Base-by-base conservation (phyloP, 2,797 vertebrate species). In the Aphelocoma californica region DNA sequence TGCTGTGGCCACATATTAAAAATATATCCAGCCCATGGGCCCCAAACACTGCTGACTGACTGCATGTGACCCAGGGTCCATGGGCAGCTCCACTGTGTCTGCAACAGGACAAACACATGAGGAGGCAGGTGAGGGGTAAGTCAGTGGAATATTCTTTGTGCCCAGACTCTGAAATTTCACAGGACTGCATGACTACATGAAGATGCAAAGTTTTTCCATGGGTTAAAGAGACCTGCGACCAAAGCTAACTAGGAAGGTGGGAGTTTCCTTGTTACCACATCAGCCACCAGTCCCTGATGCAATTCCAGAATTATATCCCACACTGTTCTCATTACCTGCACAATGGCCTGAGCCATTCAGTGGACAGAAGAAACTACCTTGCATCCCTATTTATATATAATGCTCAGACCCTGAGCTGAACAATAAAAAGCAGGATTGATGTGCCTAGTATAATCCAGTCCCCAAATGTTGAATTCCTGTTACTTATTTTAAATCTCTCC, bases 401-500 rank as follows among this genome's bases (percentile, higher is more conserved):
- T 24, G 19, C 21, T 67, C 57, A 74, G 47, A 71, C 21, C 38
- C 2, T 73, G 16, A 61, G 32, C 28, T 79, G 50, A 90, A 69
- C 0, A 0, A 90, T 74, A 70, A 91, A 67, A 79, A 75, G 31
- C 31, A 66, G 42, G 10, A 44, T 88, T 67, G 45, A 74, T 90
- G 45, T 57, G 28, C 47, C 64, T 65, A 7, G 31, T 75, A 53
- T 86, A 86, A 91, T 87, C 69, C 62, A 54, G 58, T 50, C 42
- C 24, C n/a, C 54, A 71, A n/a, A 70, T 50, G 61, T 5, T 78
- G 50, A 78, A 53, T 86, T 90, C 23, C 28, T 71, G 38, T 81
- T 88, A 62, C 29, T 87, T 91, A 79, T 48, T 93, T 93, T 85
- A 89, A 86, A 93, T 66, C 47, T 88, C 42, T 86, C 16, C 31